Evolutionary conservation across 2,888 invertebrate genomes (phyloP).

Genomic region (Chrysotoxum bicinctum): DNA sequence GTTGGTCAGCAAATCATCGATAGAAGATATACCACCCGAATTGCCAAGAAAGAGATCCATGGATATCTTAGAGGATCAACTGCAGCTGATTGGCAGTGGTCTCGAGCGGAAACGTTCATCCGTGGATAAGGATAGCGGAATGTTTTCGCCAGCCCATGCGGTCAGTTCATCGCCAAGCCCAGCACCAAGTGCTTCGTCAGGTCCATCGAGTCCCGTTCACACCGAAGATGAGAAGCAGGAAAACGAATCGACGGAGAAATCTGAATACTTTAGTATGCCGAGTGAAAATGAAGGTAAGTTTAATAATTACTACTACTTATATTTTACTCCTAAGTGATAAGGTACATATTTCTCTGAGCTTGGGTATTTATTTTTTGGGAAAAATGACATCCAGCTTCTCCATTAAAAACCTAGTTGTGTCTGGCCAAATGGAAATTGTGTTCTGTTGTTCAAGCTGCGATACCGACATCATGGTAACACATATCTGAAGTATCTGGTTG

Average conservation of each 20-base stretch:
- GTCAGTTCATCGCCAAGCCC: conserved; percentile 78
- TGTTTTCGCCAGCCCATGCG: conserved; percentile 74
- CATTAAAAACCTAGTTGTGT: too few relatives aligned
- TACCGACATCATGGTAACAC: too few relatives aligned
- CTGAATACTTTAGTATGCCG: conserved; percentile 78
- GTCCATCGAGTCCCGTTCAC: conserved; percentile 81
- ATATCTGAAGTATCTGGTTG: too few relatives aligned
- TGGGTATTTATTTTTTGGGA: too few relatives aligned
- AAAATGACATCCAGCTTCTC: too few relatives aligned
- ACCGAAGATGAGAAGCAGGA: conserved; percentile 83
- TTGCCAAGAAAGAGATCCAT: conserved; percentile 80
- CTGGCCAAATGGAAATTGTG: too few relatives aligned
- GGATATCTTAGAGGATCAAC: conserved; percentile 78
- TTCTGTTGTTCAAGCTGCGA: too few relatives aligned
- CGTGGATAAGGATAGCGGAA: conserved; percentile 75
- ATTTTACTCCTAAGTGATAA: too few relatives aligned
- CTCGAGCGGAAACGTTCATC: conserved; percentile 77
- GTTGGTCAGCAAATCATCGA: conserved; percentile 76
- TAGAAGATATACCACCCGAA: conserved; percentile 79
- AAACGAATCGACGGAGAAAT: conserved; percentile 84
- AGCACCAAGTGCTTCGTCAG: conserved; percentile 80
- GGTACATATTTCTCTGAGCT: too few relatives aligned
- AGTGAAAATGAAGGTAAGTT: conserved; percentile 81
- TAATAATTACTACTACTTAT: too few relatives aligned
- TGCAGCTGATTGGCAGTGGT: conserved; percentile 56